A percentile compares a stretch with the other conserved stretches of the same genome.
Evolutionary conservation across 92 coral and sea anemone species (phyloP).

Genomic region (Umimayanthus chanpuru): DNA sequence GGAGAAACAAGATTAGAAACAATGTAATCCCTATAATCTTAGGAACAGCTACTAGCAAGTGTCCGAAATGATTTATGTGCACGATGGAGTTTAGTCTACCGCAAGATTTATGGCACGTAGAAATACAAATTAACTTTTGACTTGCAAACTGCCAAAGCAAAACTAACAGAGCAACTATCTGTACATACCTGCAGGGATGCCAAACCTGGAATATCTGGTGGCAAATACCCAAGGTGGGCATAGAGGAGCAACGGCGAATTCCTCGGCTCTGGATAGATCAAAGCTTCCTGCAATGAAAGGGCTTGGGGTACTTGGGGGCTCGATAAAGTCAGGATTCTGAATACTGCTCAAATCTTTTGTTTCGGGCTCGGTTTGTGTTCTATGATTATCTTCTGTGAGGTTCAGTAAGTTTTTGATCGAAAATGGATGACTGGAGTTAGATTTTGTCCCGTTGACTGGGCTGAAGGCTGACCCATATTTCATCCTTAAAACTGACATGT

Average conservation of each 20-base stretch:
- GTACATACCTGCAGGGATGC: conserved; percentile 39
- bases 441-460: conserved; percentile 33
- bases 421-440: conserved; percentile 40
- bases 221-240: conserved; percentile 46
- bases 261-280: conserved; percentile 25
- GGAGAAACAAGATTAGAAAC: not conserved
- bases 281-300: not conserved
- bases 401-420: conserved; percentile 41
- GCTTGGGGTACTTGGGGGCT: not conserved
- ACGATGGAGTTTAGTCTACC: not conserved
- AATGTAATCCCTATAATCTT: conserved; percentile 29
- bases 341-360: not conserved
- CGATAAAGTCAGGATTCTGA: conserved; percentile 1
- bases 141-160: not conserved
- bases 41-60: not conserved
- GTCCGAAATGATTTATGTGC: not conserved
- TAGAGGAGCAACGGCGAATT: conserved; percentile 9
- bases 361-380: not conserved
- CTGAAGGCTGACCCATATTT: conserved; percentile 45
- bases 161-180: not conserved
- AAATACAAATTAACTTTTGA: conserved; percentile 1
- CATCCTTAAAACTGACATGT: conserved; percentile 40
- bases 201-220: conserved; percentile 40
- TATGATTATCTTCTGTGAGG: conserved; percentile 24
- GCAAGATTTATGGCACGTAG: conserved; percentile 11